Conservation (phyloP, 2,113 vertebrate species). For the Sceloporus undulatus region DNA sequence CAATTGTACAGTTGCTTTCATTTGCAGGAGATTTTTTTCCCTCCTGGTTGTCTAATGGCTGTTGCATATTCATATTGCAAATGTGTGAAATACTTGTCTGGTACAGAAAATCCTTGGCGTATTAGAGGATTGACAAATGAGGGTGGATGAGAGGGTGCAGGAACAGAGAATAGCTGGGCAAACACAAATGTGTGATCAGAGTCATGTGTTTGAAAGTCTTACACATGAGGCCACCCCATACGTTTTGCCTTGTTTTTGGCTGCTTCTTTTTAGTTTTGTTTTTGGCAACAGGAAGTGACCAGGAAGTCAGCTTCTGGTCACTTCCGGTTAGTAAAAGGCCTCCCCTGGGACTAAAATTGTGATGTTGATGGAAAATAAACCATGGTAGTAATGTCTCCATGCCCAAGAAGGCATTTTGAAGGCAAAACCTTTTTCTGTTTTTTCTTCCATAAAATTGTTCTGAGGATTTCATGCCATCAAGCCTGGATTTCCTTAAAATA, state of each 20-base stretch:
- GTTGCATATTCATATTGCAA: background rate
- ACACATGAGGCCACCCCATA: background rate
- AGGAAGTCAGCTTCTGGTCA: no score
- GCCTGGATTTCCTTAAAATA: conserved; percentile 14
- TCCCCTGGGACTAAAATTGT: no score
- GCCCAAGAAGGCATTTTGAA: no score
- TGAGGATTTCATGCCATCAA: background rate
- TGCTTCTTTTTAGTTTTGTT: no score
- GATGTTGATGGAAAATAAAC: no score
- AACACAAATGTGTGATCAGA: background rate
- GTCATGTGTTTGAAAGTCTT: background rate
- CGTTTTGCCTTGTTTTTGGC: background rate
- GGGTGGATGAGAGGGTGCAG: background rate
- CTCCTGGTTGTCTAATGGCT: background rate
- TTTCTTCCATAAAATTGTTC: background rate
- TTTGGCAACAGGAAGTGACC: no score
- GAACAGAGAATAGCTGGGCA: background rate
- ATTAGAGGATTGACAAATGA: background rate
- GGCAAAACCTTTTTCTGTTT: no score
- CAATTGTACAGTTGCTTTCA: background rate
- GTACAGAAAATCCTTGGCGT: background rate
- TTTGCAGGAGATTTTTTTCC: background rate
- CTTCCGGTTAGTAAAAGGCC: no score
- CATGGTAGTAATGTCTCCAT: no score
- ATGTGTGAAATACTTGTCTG: background rate